phyloP scores from a whole-genome alignment of 2,113 vertebrate species.

The Urocolius indicus region DNA sequence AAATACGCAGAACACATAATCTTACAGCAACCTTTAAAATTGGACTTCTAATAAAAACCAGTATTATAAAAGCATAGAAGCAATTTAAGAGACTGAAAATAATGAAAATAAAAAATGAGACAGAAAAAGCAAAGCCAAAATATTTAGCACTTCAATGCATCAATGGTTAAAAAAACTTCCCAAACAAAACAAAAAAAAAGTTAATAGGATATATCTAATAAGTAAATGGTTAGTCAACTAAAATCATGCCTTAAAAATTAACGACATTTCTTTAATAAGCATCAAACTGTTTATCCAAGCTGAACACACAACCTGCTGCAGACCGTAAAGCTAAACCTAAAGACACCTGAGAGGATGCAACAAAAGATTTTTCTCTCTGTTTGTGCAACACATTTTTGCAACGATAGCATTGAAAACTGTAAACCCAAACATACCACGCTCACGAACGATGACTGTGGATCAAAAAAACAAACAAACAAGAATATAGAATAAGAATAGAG shows the following conservation, averaged over 20 bases:
- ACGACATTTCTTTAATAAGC: slow-evolving; percentile 65
- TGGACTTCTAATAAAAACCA: slow-evolving; percentile 24
- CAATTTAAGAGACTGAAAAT: slow-evolving; percentile 56
- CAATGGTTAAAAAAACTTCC: slow-evolving; percentile 37
- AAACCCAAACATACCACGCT: slow-evolving; percentile 90
- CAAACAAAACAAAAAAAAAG: not conserved
- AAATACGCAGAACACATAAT: slow-evolving; percentile 42
- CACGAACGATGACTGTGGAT: slow-evolving; percentile 97
- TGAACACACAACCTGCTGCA: slow-evolving; percentile 72
- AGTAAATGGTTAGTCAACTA: slow-evolving; percentile 59
- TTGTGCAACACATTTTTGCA: slow-evolving; percentile 65
- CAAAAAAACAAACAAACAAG: slow-evolving; percentile 75
- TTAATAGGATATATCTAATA: slow-evolving; percentile 54
- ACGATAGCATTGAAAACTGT: slow-evolving; percentile 64
- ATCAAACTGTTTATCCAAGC: slow-evolving; percentile 65
- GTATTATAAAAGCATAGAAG: slow-evolving; percentile 53
- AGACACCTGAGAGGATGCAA: slow-evolving; percentile 51
- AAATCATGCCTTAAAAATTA: slow-evolving; percentile 73
- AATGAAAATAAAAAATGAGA: slow-evolving; percentile 51
- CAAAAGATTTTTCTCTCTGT: slow-evolving; percentile 64
- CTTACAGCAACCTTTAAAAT: slow-evolving; percentile 34
- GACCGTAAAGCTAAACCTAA: slow-evolving; percentile 68
- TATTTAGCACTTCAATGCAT: slow-evolving; percentile 62
- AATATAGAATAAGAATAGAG: slow-evolving; percentile 87
- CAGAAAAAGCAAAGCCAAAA: slow-evolving; percentile 67